phyloP scores from a whole-genome alignment of 2,888 invertebrate genomes.

The Chrysolina americana region DNA sequence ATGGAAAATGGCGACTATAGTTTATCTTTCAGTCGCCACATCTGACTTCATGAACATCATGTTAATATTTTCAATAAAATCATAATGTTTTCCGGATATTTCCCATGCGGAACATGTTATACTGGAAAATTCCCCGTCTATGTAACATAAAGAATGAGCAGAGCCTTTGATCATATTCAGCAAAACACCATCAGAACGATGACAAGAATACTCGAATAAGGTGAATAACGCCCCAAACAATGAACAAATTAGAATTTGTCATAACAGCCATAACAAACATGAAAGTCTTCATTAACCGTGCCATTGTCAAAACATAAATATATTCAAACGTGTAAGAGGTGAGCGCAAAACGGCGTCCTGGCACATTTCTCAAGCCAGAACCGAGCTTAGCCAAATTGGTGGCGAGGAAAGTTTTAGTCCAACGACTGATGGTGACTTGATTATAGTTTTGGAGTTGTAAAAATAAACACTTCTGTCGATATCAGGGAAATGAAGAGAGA shows the following conservation, averaged over 20 bases:
- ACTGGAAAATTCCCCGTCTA: neutral
- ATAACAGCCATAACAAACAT: constrained; percentile 28
- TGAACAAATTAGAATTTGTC: constrained; percentile 20
- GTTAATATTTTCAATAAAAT: too few species aligned
- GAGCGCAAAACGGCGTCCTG: neutral
- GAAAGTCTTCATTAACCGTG: constrained; percentile 36
- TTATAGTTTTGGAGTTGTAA: too few species aligned
- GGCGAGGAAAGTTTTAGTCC: too few species aligned
- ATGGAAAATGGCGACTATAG: too few species aligned
- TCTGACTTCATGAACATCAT: too few species aligned
- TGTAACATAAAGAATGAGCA: neutral
- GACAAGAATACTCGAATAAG: neutral
- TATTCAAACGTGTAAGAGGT: constrained; percentile 25
- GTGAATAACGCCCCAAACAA: neutral
- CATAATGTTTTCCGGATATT: too few species aligned
- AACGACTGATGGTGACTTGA: too few species aligned
- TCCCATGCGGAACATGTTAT: neutral
- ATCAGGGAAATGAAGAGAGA: too few species aligned
- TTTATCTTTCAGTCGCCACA: too few species aligned
- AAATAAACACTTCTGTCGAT: too few species aligned
- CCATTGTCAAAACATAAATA: constrained; percentile 34
- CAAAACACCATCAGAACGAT: neutral
- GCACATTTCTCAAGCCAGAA: neutral
- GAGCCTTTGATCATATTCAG: neutral
- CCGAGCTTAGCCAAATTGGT: neutral